These are phyloP conservation scores for Onthophagus sagittarius DNA, from an alignment of 2,888 invertebrate species.

Conservation along the genomic window DNA sequence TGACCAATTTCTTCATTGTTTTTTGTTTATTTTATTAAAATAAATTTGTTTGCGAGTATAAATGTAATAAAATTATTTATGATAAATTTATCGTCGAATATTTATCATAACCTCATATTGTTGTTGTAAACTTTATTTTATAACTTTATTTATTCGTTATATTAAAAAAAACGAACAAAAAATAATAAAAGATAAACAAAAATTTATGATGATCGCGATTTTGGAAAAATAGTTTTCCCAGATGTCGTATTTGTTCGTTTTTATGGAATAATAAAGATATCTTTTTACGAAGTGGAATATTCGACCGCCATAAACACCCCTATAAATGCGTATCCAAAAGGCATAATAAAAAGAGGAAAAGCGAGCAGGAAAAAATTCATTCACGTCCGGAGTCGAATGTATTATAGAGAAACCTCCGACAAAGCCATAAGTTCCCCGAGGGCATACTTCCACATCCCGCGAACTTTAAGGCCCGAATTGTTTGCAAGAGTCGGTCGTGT, in stretches of 20 bases:
- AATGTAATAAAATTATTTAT: too few relatives aligned
- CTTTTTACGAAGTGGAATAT: not conserved
- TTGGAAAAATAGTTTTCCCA: too few relatives aligned
- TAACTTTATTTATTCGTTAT: too few relatives aligned
- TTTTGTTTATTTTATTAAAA: too few relatives aligned
- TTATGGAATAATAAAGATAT: not conserved
- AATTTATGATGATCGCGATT: too few relatives aligned
- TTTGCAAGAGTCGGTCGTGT: not conserved
- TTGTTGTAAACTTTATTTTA: too few relatives aligned
- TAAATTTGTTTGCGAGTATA: too few relatives aligned
- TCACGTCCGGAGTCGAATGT: not conserved
- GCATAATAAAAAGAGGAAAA: not conserved
- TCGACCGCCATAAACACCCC: not conserved
- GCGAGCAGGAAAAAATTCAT: not conserved
- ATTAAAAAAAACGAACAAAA: too few relatives aligned
- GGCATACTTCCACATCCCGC: not conserved
- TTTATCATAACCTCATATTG: too few relatives aligned
- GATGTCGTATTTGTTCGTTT: not conserved
- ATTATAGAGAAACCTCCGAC: not conserved
- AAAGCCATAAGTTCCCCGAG: not conserved
- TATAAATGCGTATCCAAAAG: not conserved
- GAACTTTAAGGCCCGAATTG: not conserved
- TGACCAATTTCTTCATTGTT: too few relatives aligned
- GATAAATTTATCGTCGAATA: too few relatives aligned
- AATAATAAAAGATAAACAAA: too few relatives aligned